Evolutionary conservation across 2,797 vertebrate genomes (phyloP).

Genomic region (Falco rusticolus): DNA sequence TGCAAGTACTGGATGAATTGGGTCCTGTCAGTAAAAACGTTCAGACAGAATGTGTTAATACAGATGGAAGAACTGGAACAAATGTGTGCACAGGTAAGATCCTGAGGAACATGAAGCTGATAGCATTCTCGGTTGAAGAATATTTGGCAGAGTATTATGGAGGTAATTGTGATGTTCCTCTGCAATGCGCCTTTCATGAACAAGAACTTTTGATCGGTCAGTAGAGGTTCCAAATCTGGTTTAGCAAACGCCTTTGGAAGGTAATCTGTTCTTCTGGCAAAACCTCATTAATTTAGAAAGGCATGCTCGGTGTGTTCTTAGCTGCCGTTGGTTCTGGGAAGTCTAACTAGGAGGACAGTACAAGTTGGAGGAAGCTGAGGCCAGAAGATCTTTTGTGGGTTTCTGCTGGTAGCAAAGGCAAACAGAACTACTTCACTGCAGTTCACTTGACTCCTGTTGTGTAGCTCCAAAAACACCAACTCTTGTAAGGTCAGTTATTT

Average conservation of each 20-base stretch:
- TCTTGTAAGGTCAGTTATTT: neutral
- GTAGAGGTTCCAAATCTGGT: neutral
- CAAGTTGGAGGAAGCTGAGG: neutral
- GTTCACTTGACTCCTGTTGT: neutral
- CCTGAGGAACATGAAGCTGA: neutral
- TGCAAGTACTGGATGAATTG: neutral
- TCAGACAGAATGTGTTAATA: neutral
- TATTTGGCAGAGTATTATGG: neutral
- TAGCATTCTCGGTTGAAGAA: neutral
- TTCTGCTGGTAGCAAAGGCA: neutral
- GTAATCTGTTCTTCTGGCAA: neutral
- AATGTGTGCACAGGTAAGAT: neutral
- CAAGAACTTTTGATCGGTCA: neutral
- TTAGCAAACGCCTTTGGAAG: neutral
- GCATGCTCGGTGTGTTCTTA: neutral
- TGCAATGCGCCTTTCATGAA: neutral
- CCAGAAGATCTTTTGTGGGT: neutral
- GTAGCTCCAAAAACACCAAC: neutral
- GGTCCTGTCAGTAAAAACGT: neutral
- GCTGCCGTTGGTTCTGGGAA: neutral
- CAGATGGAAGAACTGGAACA: neutral
- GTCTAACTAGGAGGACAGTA: neutral
- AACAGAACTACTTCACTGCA: neutral
- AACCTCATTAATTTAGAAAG: neutral
- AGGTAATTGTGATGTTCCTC: neutral